Conservation (phyloP, 2,888 invertebrate species). For the Xylocampa areola region DNA sequence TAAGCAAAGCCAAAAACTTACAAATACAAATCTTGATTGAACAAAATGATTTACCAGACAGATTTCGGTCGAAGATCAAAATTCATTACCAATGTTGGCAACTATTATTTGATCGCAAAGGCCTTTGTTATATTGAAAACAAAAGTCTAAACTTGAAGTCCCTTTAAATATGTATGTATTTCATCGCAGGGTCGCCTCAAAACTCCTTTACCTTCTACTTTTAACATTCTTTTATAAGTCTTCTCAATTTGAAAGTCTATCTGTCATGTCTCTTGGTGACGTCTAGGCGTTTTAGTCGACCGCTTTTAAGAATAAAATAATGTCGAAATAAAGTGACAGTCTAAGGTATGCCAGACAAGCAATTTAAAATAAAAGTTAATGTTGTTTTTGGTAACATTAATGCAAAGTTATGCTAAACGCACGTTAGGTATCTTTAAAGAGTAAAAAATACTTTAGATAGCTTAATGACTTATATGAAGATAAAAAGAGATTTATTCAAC, state of each 20-base stretch:
- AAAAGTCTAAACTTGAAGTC: slow-evolving; percentile 37
- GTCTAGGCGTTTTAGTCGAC: slow-evolving; percentile 24
- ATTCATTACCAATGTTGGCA: slow-evolving; percentile 35
- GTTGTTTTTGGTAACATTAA: too few species aligned
- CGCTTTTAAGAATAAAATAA: slow-evolving; percentile 34
- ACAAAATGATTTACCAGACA: too few species aligned
- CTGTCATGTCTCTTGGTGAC: slow-evolving; percentile 33
- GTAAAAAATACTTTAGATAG: too few species aligned
- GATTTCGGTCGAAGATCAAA: too few species aligned
- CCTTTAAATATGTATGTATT: slow-evolving; percentile 53
- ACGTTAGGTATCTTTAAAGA: too few species aligned
- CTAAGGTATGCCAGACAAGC: too few species aligned
- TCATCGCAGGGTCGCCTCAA: slow-evolving; percentile 33
- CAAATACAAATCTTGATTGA: too few species aligned
- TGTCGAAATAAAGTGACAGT: slow-evolving; percentile 33
- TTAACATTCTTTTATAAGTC: slow-evolving; percentile 37
- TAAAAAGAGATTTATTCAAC: background rate
- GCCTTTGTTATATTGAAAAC: slow-evolving; percentile 38
- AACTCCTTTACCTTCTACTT: slow-evolving; percentile 30
- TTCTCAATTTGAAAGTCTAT: slow-evolving; percentile 43
- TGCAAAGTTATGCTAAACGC: too few species aligned
- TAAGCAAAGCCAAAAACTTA: too few species aligned
- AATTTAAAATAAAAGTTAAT: too few species aligned
- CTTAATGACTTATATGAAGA: too few species aligned
- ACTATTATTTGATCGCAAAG: slow-evolving; percentile 30